Evolutionary conservation across 1,140 invertebrate genomes (phyloP), one percentile per base, ranked within the genome.

Genomic region (Notospermus geniculatus): DNA sequence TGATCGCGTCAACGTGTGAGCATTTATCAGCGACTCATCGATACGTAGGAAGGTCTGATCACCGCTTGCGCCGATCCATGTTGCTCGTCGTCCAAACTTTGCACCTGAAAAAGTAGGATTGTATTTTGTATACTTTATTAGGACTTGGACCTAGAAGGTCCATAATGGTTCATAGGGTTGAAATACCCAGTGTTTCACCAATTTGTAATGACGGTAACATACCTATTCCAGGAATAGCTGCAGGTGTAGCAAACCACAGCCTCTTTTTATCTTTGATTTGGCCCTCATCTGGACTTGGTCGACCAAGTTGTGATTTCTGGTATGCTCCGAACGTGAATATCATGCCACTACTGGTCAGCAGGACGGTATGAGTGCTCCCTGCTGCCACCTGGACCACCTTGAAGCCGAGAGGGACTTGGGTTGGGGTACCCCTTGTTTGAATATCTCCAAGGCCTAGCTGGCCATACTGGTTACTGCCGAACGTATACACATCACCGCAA

Each of bases 1-100:
- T 28, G 93, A 90, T 71, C 89, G 88, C 45, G 89, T 86, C 41
- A 97, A 85, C 71, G 88, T 92, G 58, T 92, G 87, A 1, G 90
- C 89, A 79, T 94, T 97, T 53, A 98, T 93, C 9, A 95, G 82
- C 36, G 88, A 88, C 79, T 97, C 93, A 72, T 97, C 95, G 45
- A 95, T 87, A 80, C 95, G 93, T 19, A 98, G 84, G 71, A 92
- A 96, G 1, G 95, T 98, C 78, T 95, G 91, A 83, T 98, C 95
- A 0, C 91, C 93, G 30, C 92, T 92, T 22, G 95, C 95, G 1
- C 90, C 89, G 29, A 98, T 87, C 93, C 93, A 97, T 1, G 91
- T 93, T 0, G 93, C 95, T 73, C 91, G 87, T 67, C 92, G 87
- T 5, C 84, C 83, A 71, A 76, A 76, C 88, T 89, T 83, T n/a